Evolutionary conservation across 2,888 invertebrate species (phyloP).

Genomic region (Tortricodes alternella): DNA sequence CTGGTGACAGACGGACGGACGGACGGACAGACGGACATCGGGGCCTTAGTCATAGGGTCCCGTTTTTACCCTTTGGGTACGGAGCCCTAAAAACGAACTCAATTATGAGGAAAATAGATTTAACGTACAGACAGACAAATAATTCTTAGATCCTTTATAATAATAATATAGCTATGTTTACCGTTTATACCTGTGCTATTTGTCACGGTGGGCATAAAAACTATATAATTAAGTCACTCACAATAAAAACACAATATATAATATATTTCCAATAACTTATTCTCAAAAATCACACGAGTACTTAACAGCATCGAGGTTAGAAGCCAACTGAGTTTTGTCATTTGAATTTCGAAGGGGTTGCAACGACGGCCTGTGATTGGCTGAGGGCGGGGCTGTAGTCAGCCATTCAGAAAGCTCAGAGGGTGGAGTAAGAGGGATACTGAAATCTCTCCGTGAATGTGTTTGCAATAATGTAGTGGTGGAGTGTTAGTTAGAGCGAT

Average conservation of each 20-base stretch:
- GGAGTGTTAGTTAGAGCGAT: slow-evolving; percentile 10
- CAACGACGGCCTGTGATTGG: slow-evolving; percentile 53
- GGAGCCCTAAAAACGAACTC: too few species aligned
- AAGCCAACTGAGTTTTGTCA: slow-evolving; percentile 38
- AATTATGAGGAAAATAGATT: too few species aligned
- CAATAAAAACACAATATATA: not conserved
- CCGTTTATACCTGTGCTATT: slow-evolving; percentile 47
- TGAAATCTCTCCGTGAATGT: slow-evolving; percentile 1
- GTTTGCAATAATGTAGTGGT: slow-evolving; percentile 3
- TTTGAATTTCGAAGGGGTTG: slow-evolving; percentile 65
- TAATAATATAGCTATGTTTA: too few species aligned
- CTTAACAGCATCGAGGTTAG: not conserved
- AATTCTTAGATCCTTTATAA: too few species aligned
- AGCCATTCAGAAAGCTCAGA: slow-evolving; percentile 49
- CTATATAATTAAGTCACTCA: too few species aligned
- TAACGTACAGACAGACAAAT: too few species aligned
- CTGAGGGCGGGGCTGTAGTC: slow-evolving; percentile 21
- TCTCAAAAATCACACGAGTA: not conserved
- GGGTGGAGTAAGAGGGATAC: slow-evolving; percentile 43
- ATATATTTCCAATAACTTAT: too few species aligned
- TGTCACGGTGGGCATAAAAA: slow-evolving; percentile 73
- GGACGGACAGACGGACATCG: too few species aligned
- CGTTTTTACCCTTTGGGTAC: too few species aligned
- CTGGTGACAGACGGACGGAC: too few species aligned
- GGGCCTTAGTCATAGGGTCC: too few species aligned